A percentile compares a stretch with the other conserved stretches of the same genome.
These are phyloP conservation scores for Lycocerus yunnanus DNA, from an alignment of 2,888 invertebrate genomes.

Conservation along the genomic window DNA sequence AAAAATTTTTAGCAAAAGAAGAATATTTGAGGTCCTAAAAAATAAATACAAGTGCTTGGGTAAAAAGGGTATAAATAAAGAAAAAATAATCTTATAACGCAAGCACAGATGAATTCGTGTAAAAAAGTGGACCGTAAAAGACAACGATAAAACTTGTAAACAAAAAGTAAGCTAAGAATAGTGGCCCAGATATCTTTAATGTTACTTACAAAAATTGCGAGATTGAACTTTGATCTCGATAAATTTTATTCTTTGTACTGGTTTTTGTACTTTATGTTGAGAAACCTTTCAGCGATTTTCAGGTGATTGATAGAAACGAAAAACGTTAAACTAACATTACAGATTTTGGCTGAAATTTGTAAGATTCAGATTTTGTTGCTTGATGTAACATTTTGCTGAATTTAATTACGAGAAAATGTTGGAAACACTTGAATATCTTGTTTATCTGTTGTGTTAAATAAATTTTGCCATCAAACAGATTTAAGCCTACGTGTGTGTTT, in stretches of 20 bases:
- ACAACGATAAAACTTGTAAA: neutral
- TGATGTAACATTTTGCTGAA: neutral
- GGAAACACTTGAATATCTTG: neutral
- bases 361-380: neutral
- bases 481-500: no score
- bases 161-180: neutral
- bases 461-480: no score
- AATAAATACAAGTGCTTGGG: neutral
- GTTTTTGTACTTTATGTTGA: neutral
- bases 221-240: neutral
- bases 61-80: neutral
- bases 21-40: neutral
- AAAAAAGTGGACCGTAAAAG: neutral
- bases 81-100: neutral
- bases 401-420: neutral
- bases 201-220: neutral
- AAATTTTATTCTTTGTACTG: neutral
- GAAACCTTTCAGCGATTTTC: neutral
- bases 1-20: neutral
- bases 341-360: neutral
- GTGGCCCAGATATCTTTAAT: neutral
- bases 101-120: neutral
- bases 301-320: neutral
- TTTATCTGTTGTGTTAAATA: no score
- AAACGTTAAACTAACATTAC: neutral